Evolutionary conservation across 2,797 vertebrate genomes (phyloP).

Genomic region (Manis pentadactyla): DNA sequence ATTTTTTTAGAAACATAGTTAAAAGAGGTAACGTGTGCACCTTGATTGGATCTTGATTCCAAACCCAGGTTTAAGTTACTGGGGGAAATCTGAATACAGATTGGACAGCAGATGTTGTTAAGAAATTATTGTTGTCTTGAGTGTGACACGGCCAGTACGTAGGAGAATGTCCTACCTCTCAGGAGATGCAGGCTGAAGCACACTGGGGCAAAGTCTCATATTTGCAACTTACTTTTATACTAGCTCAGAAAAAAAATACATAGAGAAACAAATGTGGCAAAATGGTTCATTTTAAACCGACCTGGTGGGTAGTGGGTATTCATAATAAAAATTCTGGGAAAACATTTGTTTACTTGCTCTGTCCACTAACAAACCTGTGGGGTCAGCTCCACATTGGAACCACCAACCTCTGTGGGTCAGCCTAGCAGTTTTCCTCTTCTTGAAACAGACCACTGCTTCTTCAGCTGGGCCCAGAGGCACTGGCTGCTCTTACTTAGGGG

Average conservation of each 20-base stretch:
- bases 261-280: neutral
- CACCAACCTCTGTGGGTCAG: neutral
- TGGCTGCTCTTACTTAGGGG: neutral
- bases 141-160: neutral
- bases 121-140: neutral
- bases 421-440: neutral
- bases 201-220: neutral
- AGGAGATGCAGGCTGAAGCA: neutral
- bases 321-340: neutral
- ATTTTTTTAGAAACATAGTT: neutral
- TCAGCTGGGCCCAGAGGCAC: neutral
- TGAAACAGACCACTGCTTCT: neutral
- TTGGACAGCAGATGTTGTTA: neutral
- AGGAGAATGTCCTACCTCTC: neutral
- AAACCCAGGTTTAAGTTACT: neutral
- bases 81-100: neutral
- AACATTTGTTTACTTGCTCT: neutral
- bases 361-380: neutral
- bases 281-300: neutral
- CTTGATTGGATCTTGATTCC: neutral
- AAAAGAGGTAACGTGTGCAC: neutral
- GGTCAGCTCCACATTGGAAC: neutral
- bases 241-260: neutral
- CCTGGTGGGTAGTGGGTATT: neutral
- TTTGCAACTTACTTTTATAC: constrained; percentile 43